Base-by-base conservation (phyloP, 2,888 invertebrate species). In the Caenorhabditis macrosperma region DNA sequence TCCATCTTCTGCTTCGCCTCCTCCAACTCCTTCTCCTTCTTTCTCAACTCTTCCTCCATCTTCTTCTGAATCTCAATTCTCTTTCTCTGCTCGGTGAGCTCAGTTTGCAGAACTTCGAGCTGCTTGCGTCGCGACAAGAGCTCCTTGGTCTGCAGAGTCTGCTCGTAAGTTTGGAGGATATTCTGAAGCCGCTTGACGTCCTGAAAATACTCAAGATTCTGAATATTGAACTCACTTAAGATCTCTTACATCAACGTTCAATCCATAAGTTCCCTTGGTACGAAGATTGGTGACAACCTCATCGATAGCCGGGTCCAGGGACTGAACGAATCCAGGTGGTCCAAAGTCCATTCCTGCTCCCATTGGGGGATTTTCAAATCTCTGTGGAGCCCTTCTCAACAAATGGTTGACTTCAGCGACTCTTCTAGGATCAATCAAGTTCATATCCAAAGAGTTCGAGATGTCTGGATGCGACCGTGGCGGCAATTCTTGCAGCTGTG, bases 91-190 rank as follows among this genome's bases (percentile, higher is more conserved):
- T 82, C 78, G 2, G 78, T 72, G n/a, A 86, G 59, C 48, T 86
- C 84, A 17, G 79, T 80, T 60, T 84, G 81, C n/a, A 86, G 75
- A 9, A 78, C 82, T 81, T 85, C 81, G 10, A 84, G 67, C 61
- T 84, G 84, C 22, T 82, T 84, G 26, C 84, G 50, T 59, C 81
- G 79, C 6, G 83, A 55, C 17, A 84, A 63, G 35, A 86, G 75
- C 41, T 86, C 86, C 55, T 86, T 86, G 7, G 86, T 86, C 76
- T 86, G 84, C 1, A 86, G 63, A 3, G 81, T 83, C 41, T 84
- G 82, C 50, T 86, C 86, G 26, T 84, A 86, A 10, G 79, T 81
- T 66, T 83, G 82, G 9, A 86, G 77, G 15, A 82, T 82, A 22
- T 82, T 81, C 60, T 86, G 84, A 17, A 86, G 75, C 0, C 81